A percentile compares a stretch with the other conserved stretches of the same genome.
Conservation (phyloP, 2,113 vertebrate genomes). For the Ginglymostoma cirratum region DNA sequence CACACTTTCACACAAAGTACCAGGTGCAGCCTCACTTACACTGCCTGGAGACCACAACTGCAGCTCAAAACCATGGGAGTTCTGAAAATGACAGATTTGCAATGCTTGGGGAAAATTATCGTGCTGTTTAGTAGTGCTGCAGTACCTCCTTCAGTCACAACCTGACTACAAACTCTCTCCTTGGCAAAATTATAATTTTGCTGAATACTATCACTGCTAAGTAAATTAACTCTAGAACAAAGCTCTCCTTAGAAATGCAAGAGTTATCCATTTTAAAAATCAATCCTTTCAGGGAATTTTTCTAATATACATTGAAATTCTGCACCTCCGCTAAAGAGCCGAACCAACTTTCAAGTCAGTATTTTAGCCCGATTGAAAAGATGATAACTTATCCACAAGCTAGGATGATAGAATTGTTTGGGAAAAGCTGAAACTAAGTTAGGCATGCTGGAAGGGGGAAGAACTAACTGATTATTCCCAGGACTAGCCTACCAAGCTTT, state of each 20-base stretch:
- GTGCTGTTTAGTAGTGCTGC: background rate
- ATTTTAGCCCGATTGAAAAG: background rate
- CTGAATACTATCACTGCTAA: background rate
- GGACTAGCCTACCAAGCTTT: background rate
- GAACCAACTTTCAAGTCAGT: background rate
- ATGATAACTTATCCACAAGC: background rate
- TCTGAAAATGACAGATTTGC: background rate
- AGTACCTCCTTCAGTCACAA: background rate
- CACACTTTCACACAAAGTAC: conserved; percentile 17
- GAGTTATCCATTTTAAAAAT: background rate
- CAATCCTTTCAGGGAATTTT: background rate
- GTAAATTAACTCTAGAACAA: background rate
- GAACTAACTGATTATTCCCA: background rate
- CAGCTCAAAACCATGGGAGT: background rate
- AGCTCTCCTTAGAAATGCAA: background rate
- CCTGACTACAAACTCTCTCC: background rate
- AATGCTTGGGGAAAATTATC: background rate
- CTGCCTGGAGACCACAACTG: background rate
- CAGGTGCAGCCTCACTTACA: background rate
- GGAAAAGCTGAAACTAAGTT: too few relatives aligned
- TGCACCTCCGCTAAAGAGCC: background rate
- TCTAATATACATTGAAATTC: background rate
- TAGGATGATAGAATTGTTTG: background rate
- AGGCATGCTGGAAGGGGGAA: background rate
- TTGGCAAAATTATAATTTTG: background rate